These are phyloP conservation scores for Brachyptera risi DNA, from an alignment of 2,888 invertebrate genomes.

Conservation along the genomic window DNA sequence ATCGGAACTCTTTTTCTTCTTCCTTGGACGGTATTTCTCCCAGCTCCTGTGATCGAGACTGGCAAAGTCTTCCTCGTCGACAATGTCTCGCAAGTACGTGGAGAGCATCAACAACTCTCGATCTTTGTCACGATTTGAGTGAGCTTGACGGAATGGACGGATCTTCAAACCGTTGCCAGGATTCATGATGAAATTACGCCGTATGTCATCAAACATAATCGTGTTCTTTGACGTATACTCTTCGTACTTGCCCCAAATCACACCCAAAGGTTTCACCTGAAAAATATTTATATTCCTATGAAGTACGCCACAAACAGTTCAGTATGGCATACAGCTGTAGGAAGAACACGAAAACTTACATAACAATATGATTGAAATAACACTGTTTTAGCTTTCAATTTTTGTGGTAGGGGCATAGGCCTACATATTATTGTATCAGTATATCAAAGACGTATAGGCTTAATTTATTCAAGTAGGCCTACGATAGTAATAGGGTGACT, in stretches of 20 bases:
- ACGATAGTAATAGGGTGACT: too few species aligned
- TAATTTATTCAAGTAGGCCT: too few species aligned
- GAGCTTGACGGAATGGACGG: slow-evolving; percentile 85
- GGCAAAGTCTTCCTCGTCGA: slow-evolving; percentile 75
- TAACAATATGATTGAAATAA: too few species aligned
- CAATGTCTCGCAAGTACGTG: slow-evolving; percentile 78
- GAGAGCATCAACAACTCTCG: slow-evolving; percentile 75
- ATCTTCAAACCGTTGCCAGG: slow-evolving; percentile 90
- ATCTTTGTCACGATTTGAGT: slow-evolving; percentile 79
- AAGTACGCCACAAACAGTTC: too few species aligned
- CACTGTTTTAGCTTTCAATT: too few species aligned
- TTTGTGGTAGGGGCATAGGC: too few species aligned
- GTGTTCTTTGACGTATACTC: slow-evolving; percentile 89
- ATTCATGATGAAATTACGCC: slow-evolving; percentile 96
- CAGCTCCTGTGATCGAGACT: slow-evolving; percentile 85
- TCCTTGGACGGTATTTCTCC: slow-evolving; percentile 70
- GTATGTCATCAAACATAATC: slow-evolving; percentile 96
- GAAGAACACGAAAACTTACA: too few species aligned
- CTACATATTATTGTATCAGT: too few species aligned
- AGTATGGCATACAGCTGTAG: too few species aligned
- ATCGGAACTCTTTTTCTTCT: slow-evolving; percentile 35
- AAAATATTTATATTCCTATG: slow-evolving; percentile 35
- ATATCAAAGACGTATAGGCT: too few species aligned
- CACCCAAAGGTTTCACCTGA: slow-evolving; percentile 88
- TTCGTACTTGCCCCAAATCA: slow-evolving; percentile 93